A percentile compares a stretch with the other conserved stretches of the same genome.
Conservation (phyloP, 1,140 invertebrate genomes). For the Vanessa atalanta region DNA sequence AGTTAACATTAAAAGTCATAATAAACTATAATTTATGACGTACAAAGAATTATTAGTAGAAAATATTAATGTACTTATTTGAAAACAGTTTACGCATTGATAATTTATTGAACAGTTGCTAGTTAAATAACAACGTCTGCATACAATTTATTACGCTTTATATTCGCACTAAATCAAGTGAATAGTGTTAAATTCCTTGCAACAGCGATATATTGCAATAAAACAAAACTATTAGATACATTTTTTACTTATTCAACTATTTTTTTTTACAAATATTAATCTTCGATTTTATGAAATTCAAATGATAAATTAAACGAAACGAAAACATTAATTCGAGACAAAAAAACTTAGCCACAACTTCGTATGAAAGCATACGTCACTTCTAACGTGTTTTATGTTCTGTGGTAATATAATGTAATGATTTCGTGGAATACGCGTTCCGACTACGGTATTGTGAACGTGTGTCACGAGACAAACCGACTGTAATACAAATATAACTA, state of each 20-base stretch:
- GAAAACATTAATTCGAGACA: neutral
- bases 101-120: conserved; percentile 4
- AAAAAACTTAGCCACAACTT: neutral
- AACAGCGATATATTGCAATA: conserved; percentile 1
- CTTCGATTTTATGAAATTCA: no score
- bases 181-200: neutral
- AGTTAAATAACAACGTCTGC: neutral
- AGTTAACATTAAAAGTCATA: no score
- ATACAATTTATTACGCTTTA: neutral
- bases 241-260: neutral
- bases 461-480: conserved; percentile 22
- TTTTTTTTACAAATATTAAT: neutral
- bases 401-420: conserved; percentile 8
- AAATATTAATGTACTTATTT: neutral
- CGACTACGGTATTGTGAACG: conserved; percentile 17
- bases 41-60: no score
- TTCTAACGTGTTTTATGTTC: neutral
- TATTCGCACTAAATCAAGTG: neutral
- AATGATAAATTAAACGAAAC: no score
- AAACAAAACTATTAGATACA: neutral
- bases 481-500: conserved; percentile 26
- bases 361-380: neutral
- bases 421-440: conserved; percentile 17
- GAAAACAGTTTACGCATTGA: neutral
- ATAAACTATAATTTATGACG: no score